Evolutionary conservation across 2,888 invertebrate species (phyloP).

Genomic region (Onchidella celtica): DNA sequence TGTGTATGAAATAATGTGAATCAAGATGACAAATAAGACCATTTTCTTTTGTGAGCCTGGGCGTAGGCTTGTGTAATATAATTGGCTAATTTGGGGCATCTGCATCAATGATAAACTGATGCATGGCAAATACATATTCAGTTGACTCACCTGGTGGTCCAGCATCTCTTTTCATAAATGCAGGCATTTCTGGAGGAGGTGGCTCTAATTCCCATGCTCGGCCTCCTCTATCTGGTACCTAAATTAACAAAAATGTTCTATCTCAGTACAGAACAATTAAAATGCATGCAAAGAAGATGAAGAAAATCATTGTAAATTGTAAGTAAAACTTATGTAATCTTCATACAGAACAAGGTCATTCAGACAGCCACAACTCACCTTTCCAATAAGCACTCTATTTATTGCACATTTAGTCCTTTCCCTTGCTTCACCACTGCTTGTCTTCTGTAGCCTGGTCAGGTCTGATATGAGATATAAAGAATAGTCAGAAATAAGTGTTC

Average conservation of each 20-base stretch:
- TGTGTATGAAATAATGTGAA: too few relatives aligned
- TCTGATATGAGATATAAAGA: too few relatives aligned
- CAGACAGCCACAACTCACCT: slow-evolving; percentile 81
- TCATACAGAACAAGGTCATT: background rate
- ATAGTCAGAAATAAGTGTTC: too few relatives aligned
- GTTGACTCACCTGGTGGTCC: slow-evolving; percentile 62
- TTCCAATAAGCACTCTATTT: slow-evolving; percentile 93
- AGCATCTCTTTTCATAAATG: slow-evolving; percentile 88
- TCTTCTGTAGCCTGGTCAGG: slow-evolving; percentile 93
- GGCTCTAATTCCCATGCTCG: slow-evolving; percentile 93
- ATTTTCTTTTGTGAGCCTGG: too few relatives aligned
- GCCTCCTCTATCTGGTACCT: slow-evolving; percentile 97
- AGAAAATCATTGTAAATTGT: background rate
- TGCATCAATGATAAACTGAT: too few relatives aligned
- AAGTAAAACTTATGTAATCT: background rate
- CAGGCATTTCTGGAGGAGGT: slow-evolving; percentile 98
- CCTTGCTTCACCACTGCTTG: slow-evolving; percentile 91
- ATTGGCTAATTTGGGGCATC: too few relatives aligned
- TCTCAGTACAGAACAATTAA: background rate
- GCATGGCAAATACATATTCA: too few relatives aligned
- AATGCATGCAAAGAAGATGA: background rate
- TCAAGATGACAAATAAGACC: too few relatives aligned
- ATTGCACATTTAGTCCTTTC: slow-evolving; percentile 91
- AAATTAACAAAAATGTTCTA: too few relatives aligned
- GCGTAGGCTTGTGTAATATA: too few relatives aligned